Percentiles rank a stretch among this genome's conserved stretches.
phyloP scores from a whole-genome alignment of 2,888 invertebrate species.

The Eremobia ochroleuca region DNA sequence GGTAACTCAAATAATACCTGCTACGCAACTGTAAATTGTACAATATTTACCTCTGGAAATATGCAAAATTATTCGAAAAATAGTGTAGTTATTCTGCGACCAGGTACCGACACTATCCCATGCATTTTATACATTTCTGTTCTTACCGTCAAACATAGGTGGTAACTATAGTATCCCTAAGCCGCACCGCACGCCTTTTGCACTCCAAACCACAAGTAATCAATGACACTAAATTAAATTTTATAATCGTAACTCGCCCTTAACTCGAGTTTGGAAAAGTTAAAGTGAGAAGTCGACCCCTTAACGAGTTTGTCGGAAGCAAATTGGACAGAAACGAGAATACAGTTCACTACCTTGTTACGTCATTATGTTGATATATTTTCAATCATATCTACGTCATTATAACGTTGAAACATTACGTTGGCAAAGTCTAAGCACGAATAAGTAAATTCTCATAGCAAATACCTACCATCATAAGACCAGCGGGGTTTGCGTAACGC shows the following conservation, averaged over 20 bases:
- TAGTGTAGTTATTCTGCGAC: neutral
- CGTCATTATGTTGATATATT: slow-evolving; percentile 12
- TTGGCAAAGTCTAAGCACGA: neutral
- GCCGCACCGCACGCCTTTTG: neutral
- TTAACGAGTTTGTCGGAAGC: slow-evolving; percentile 45
- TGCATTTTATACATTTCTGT: too few species aligned
- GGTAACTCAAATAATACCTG: neutral
- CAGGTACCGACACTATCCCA: neutral
- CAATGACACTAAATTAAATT: slow-evolving; percentile 33
- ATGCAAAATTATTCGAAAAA: neutral
- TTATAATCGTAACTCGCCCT: slow-evolving; percentile 37
- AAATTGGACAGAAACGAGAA: slow-evolving; percentile 37
- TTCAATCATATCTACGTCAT: slow-evolving; percentile 8
- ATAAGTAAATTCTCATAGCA: neutral
- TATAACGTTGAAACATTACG: neutral
- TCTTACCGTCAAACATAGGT: neutral
- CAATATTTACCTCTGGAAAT: neutral
- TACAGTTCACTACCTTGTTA: slow-evolving; percentile 36
- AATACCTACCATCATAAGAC: neutral
- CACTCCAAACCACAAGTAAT: slow-evolving; percentile 26
- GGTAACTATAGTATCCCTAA: neutral
- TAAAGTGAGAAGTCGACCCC: slow-evolving; percentile 38
- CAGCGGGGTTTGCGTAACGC: neutral
- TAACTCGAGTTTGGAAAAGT: slow-evolving; percentile 45
- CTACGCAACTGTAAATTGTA: neutral